Conservation (phyloP, 2,113 vertebrate genomes). For the Rhineura floridana region DNA sequence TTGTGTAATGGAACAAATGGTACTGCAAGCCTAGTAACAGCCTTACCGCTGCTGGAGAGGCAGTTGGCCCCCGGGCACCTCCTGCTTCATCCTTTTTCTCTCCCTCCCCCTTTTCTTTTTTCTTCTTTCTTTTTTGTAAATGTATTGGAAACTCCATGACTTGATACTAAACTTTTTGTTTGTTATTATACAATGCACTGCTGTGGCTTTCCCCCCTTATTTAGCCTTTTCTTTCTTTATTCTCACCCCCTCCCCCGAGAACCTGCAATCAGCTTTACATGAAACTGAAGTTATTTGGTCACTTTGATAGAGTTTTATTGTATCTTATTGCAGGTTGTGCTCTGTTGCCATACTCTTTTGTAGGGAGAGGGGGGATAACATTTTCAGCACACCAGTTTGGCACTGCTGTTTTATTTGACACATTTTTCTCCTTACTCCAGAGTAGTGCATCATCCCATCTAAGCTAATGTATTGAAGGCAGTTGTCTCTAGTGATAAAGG, state of each 20-base stretch:
- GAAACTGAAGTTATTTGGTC: not conserved
- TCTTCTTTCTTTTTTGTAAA: constrained; percentile 42
- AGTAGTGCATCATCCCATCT: constrained; percentile 29
- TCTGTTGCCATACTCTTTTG: constrained; percentile 28
- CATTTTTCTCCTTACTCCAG: constrained; percentile 52
- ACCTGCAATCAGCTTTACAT: constrained; percentile 5
- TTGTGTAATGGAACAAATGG: constrained; percentile 99
- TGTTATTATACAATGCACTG: constrained; percentile 37
- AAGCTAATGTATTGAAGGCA: constrained; percentile 38
- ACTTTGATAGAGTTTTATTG: constrained; percentile 23
- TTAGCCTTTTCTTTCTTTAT: constrained; percentile 23
- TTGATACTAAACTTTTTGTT: constrained; percentile 62
- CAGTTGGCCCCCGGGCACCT: constrained; percentile 87
- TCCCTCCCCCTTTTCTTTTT: constrained; percentile 43
- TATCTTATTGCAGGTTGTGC: constrained; percentile 10
- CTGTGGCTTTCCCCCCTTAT: constrained; percentile 31
- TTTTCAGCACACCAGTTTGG: constrained; percentile 41
- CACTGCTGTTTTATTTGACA: constrained; percentile 46
- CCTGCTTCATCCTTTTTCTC: constrained; percentile 86
- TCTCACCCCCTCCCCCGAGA: constrained; percentile 12
- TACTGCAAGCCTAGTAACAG: constrained; percentile 91
- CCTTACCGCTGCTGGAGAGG: constrained; percentile 94
- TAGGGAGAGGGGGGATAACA: constrained; percentile 10
- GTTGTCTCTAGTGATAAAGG: constrained; percentile 24
- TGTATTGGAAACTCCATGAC: constrained; percentile 61